A percentile compares a stretch with the other conserved stretches of the same genome.
These are phyloP conservation scores for Amazona ochrocephala DNA, from an alignment of 2,797 vertebrate genomes.

Conservation along the genomic window DNA sequence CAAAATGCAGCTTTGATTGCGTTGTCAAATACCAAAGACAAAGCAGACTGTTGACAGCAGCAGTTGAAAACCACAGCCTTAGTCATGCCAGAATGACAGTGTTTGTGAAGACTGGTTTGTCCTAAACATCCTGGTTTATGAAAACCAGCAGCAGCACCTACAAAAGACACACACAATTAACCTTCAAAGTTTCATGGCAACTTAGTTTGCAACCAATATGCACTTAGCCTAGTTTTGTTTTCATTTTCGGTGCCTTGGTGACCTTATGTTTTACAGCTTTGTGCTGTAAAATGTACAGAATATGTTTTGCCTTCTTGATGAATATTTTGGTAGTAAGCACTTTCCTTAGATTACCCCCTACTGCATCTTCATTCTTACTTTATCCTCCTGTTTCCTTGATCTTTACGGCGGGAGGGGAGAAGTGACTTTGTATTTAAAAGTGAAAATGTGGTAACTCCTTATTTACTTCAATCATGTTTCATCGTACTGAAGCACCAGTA, in stretches of 20 bases:
- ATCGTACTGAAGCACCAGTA: not conserved
- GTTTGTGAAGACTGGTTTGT: too few relatives aligned
- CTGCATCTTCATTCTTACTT: not conserved
- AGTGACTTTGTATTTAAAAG: not conserved
- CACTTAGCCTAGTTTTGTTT: not conserved
- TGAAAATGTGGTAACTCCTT: not conserved
- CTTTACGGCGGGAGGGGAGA: fast-evolving
- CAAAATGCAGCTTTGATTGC: not conserved
- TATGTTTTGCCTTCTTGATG: not conserved
- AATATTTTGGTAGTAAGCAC: not conserved
- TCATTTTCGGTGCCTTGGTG: fast-evolving
- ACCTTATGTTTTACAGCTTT: not conserved
- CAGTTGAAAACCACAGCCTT: too few relatives aligned
- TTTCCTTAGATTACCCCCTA: not conserved
- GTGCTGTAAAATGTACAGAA: not conserved
- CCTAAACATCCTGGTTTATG: too few relatives aligned
- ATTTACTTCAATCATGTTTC: not conserved
- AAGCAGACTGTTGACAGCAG: too few relatives aligned
- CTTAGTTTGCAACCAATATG: not conserved
- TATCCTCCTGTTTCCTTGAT: not conserved
- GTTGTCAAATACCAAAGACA: not conserved
- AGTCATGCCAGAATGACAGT: too few relatives aligned
- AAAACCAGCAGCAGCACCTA: too few relatives aligned
- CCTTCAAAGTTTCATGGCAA: fast-evolving
- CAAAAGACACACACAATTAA: fast-evolving